Conservation (phyloP, 2,888 invertebrate genomes). For the Anoplius nigerrimus region DNA sequence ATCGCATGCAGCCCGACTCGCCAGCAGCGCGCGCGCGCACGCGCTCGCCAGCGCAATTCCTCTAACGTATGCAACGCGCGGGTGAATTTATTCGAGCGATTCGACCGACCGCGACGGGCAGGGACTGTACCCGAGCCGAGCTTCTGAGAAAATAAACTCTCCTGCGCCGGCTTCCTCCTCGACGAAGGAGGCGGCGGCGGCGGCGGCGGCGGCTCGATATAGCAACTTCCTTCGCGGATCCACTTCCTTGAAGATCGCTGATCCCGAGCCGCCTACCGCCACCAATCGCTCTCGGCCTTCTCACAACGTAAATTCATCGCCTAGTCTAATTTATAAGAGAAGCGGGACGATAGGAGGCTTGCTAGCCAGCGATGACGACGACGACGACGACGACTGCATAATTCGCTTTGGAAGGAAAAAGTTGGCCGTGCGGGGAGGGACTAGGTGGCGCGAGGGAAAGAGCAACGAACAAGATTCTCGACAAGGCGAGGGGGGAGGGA, state of each 20-base stretch:
- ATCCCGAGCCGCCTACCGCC: background rate
- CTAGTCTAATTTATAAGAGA: background rate
- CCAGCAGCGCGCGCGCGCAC: background rate
- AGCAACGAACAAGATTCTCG: conserved; percentile 3
- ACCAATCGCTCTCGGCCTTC: conserved; percentile 35
- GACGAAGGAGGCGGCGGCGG: conserved; percentile 17
- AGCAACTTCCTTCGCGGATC: conserved; percentile 42
- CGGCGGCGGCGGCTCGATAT: conserved; percentile 25
- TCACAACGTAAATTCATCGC: background rate
- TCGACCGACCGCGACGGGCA: conserved; percentile 26
- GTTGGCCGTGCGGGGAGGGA: background rate
- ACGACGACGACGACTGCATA: conserved; percentile 38
- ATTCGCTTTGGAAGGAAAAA: conserved; percentile 37
- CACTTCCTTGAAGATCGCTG: conserved; percentile 18
- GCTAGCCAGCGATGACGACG: too few species aligned
- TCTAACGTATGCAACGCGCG: conserved; percentile 23
- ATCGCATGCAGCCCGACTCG: too few species aligned
- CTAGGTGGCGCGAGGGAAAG: conserved; percentile 7
- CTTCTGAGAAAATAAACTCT: conserved; percentile 61
- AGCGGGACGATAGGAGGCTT: background rate
- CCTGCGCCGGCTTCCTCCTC: conserved; percentile 45
- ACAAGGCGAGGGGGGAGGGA: conserved; percentile 25
- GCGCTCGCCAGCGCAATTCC: conserved; percentile 26
- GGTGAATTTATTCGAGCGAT: conserved; percentile 49
- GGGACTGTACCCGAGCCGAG: conserved; percentile 42